Evolutionary conservation across 2,797 vertebrate species (phyloP).

Genomic region (Peromyscus attwateri): DNA sequence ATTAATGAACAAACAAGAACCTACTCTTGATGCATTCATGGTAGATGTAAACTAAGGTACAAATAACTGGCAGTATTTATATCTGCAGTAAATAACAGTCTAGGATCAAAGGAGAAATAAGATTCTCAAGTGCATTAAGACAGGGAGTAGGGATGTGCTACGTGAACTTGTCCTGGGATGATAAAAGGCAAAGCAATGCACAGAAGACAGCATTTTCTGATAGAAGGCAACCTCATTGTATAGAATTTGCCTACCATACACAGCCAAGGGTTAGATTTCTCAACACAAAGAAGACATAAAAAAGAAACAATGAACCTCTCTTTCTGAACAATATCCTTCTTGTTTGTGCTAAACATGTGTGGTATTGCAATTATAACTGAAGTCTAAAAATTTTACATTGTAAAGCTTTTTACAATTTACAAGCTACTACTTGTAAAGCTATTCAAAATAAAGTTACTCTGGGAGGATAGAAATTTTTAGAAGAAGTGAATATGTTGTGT

Average conservation of each 20-base stretch:
- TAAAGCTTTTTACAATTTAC: too few species aligned
- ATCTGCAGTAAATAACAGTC: not conserved
- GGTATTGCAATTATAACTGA: not conserved
- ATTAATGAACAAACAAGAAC: not conserved
- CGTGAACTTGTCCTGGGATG: not conserved
- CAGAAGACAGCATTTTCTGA: not conserved
- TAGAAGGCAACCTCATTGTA: not conserved
- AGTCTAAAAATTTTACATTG: not conserved
- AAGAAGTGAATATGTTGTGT: conserved; percentile 58
- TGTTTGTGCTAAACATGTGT: not conserved
- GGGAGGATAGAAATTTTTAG: not conserved
- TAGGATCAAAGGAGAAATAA: not conserved
- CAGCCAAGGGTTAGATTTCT: not conserved
- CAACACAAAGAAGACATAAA: not conserved
- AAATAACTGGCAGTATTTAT: not conserved
- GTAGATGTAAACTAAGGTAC: not conserved
- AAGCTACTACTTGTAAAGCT: not conserved
- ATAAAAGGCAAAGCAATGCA: not conserved
- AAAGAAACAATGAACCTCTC: not conserved
- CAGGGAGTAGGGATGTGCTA: not conserved
- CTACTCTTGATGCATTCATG: not conserved
- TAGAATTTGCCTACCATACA: not conserved
- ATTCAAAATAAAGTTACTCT: not conserved
- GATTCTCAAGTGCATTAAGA: not conserved
- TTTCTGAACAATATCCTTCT: not conserved